Evolutionary conservation across 1,140 invertebrate genomes (phyloP).

Genomic region (Acromyrmex echinatior): DNA sequence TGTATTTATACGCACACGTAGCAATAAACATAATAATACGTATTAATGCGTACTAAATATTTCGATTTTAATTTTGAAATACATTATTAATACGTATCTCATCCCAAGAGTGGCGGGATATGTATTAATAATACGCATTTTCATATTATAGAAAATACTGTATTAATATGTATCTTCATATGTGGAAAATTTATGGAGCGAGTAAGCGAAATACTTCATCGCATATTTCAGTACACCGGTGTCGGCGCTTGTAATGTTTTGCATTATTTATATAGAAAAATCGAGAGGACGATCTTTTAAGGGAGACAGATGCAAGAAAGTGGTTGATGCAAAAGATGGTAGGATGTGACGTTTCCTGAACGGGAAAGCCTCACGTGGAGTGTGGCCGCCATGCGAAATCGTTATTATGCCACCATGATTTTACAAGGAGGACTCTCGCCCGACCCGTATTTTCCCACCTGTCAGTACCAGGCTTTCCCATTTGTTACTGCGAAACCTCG

Average conservation of each 20-base stretch:
- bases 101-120: not conserved
- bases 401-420: slow-evolving; percentile 59
- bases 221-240: not conserved
- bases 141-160: not conserved
- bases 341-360: not conserved
- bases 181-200: slow-evolving; percentile 1
- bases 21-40: not conserved
- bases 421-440: slow-evolving; percentile 51
- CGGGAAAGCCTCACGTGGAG: not conserved
- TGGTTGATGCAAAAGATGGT: slow-evolving; percentile 24
- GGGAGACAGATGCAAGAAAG: slow-evolving; percentile 34
- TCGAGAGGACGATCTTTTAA: slow-evolving; percentile 30
- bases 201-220: slow-evolving; percentile 21
- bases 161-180: slow-evolving; percentile 14
- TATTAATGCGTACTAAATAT: not conserved
- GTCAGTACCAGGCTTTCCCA: slow-evolving; percentile 16
- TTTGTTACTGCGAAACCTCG: slow-evolving; percentile 41
- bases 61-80: slow-evolving; percentile 4
- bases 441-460: slow-evolving; percentile 19
- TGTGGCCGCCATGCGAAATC: slow-evolving; percentile 44
- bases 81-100: slow-evolving; percentile 3
- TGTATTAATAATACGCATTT: slow-evolving; percentile 19
- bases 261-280: slow-evolving; percentile 37
- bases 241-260: slow-evolving; percentile 4
- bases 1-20: not conserved